These are phyloP conservation scores for Thunnus albacares DNA, from an alignment of 2,797 vertebrate genomes.

Conservation along the genomic window DNA sequence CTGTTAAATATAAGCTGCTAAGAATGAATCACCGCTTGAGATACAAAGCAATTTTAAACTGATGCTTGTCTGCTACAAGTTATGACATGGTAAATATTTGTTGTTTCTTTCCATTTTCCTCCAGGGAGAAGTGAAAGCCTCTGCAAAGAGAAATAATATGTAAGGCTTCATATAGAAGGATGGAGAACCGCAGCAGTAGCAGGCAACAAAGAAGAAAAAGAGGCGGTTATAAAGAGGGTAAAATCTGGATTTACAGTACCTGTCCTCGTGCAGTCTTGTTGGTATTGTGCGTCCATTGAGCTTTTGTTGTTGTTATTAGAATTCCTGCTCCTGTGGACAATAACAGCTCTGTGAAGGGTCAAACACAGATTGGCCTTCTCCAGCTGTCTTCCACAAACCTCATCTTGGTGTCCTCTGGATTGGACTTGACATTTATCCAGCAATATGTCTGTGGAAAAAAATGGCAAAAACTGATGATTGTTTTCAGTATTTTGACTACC, in stretches of 20 bases:
- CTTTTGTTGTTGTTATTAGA: constrained; percentile 27
- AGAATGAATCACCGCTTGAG: constrained; percentile 6
- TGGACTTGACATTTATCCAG: constrained; percentile 31
- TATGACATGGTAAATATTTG: not conserved
- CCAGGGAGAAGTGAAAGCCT: not conserved
- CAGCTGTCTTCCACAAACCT: not conserved
- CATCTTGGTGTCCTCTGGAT: not conserved
- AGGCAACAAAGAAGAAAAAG: not conserved
- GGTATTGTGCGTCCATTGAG: constrained; percentile 5
- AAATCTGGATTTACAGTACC: constrained; percentile 18
- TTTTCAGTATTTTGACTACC: constrained; percentile 9
- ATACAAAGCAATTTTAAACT: constrained; percentile 11
- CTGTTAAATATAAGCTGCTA: not conserved
- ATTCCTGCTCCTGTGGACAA: constrained; percentile 4
- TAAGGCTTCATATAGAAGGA: constrained; percentile 20
- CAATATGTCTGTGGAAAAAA: constrained; percentile 1
- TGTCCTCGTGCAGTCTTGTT: constrained; percentile 19
- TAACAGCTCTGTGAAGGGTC: constrained; percentile 16
- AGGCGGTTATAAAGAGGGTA: constrained; percentile 16
- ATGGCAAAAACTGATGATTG: not conserved
- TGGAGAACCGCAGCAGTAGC: not conserved
- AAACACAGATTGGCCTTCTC: constrained; percentile 5
- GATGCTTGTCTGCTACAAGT: not conserved
- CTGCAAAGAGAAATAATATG: not conserved
- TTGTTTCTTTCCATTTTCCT: constrained; percentile 12